Percentiles rank a stretch among this genome's conserved stretches.
Evolutionary conservation across 2,113 vertebrate species (phyloP).

Genomic region (Protobothrops mucrosquamatus): DNA sequence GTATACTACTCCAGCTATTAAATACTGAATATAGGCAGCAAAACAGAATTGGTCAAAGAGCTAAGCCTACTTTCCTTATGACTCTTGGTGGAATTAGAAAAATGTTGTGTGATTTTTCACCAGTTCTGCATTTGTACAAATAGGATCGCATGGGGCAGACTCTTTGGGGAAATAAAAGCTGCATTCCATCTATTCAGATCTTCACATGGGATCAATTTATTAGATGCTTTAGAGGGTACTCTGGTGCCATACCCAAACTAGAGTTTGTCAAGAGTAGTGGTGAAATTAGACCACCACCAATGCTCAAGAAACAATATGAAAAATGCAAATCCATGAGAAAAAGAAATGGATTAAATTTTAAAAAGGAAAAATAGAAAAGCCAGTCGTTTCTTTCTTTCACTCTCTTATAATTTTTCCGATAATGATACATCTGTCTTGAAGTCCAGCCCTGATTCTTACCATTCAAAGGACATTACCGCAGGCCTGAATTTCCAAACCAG

Average conservation of each 20-base stretch:
- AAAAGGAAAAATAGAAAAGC: neutral
- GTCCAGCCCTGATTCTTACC: neutral
- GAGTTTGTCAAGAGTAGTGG: neutral
- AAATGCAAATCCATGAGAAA: neutral
- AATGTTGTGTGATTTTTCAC: neutral
- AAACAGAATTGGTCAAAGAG: neutral
- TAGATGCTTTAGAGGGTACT: neutral
- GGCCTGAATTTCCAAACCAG: neutral
- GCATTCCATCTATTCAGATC: neutral
- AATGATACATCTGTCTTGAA: neutral
- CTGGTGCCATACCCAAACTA: neutral
- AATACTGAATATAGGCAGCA: neutral
- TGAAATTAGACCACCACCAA: neutral
- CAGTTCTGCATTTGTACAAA: neutral
- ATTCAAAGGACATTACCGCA: neutral
- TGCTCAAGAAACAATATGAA: neutral
- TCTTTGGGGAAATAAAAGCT: neutral
- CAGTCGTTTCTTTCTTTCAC: neutral
- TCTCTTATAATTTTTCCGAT: neutral
- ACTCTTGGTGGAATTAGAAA: neutral
- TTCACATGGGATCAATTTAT: neutral
- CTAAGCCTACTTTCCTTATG: neutral
- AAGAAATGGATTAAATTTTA: neutral
- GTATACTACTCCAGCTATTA: neutral
- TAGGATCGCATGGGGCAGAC: neutral